These are phyloP conservation scores for Lymantria monacha DNA, from an alignment of 2,888 invertebrate species.

Conservation along the genomic window DNA sequence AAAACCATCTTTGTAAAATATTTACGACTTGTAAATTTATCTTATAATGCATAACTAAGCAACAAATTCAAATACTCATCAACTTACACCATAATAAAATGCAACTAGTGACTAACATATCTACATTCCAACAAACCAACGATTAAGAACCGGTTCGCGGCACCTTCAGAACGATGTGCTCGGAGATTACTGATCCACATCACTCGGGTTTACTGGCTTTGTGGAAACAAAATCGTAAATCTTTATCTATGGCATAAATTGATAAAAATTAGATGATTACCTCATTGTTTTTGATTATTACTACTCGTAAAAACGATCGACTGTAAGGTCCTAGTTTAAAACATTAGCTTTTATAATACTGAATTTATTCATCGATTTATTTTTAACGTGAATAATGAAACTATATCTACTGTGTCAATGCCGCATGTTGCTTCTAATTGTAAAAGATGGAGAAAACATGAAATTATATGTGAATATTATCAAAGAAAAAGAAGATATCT, in stretches of 20 bases:
- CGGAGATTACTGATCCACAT: constrained; percentile 9
- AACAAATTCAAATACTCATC: constrained; percentile 11
- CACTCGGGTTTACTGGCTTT: constrained; percentile 11
- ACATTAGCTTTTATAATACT: too few relatives aligned
- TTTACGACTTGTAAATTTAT: not conserved
- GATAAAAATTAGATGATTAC: not conserved
- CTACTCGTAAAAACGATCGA: too few relatives aligned
- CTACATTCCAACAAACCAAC: constrained; percentile 26
- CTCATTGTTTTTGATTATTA: too few relatives aligned
- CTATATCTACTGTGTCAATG: too few relatives aligned
- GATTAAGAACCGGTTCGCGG: constrained; percentile 18
- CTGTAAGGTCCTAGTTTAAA: too few relatives aligned
- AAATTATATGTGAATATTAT: too few relatives aligned
- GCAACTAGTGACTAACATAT: constrained; percentile 21
- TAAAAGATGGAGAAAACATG: too few relatives aligned
- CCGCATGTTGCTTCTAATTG: too few relatives aligned
- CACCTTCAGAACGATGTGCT: constrained; percentile 14
- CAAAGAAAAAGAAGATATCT: too few relatives aligned
- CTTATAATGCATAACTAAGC: not conserved
- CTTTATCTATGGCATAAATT: constrained; percentile 2
- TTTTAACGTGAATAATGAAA: too few relatives aligned
- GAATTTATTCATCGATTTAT: too few relatives aligned
- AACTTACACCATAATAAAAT: constrained; percentile 16
- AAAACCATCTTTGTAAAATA: not conserved
- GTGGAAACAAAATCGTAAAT: constrained; percentile 5